Base-by-base conservation (phyloP, 1,140 invertebrate genomes). In the Amyelois transitella region DNA sequence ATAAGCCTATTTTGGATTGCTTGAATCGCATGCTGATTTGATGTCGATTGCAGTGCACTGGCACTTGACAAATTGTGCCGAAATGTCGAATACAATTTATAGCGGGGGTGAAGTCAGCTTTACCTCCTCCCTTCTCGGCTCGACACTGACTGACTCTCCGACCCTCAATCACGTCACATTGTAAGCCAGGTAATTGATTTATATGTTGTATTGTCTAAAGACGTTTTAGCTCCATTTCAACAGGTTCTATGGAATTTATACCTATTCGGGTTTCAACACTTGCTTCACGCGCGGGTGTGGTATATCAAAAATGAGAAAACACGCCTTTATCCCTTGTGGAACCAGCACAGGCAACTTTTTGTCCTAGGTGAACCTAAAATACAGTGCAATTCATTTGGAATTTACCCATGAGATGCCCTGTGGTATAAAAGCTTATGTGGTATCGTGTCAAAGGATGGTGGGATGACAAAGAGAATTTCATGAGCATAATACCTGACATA, bases 81-180 rank as follows among this genome's bases (percentile, higher is more conserved):
- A 60, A 54, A n/a, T n/a, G n/a, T 45, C 14, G n/a, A 60, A 54
- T 66, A 58, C 60, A 60, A 68, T 68, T 68, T 72, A 66, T 72
- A 56, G 62, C 48, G 17, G 8, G 58, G 51, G 55, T 60, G 53
- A 58, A 55, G 47, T 52, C 44, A 20, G 51, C 51, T 45, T 47
- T 32, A 51, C 44, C 8, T 22, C 51, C 22, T 22, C 19, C 19
- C 43, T 45, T 21, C 17, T 18, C 22, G n/a, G 45, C n/a, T 8
- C 38, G 53, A 52, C 53, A 51, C 45, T 51, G 38, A 53, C 53
- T 3, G 50, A 59, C 55, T 51, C 17, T 48, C 19, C 63, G 50
- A 58, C 52, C 58, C 21, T 58, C 53, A 48, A 57, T 61, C 48
- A 54, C 20, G 50, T 25, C 43, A 57, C 43, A 18, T 44, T 8